Base-by-base conservation (phyloP, 1,140 invertebrate genomes). In the Leptonema lineaticorne region DNA sequence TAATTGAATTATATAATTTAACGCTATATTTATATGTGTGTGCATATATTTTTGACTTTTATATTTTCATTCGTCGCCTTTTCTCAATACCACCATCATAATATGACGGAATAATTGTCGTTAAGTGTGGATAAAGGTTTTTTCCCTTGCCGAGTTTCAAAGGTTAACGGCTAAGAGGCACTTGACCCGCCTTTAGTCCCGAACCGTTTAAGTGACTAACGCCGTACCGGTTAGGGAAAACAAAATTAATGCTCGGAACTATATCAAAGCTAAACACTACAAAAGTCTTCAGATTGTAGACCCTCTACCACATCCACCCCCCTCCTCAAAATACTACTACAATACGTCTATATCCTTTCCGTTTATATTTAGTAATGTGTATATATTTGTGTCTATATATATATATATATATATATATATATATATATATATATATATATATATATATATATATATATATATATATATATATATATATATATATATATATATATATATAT, bases 101-200 rank as follows among this genome's bases (percentile, higher is more conserved):
- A 46, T 64, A 64, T 50, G 50, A 64, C 14, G 18, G 45, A 45
- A 24, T 67, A 67, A 70, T 70, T 70, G 69, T 67, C 58, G 63
- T 53, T 50, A 60, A 70, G 57, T 66, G 62, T 64, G 37, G 62
- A 50, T 64, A 50, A 46, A 50, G 62, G 26, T 48, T 64, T 64
- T 64, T 67, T 24, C 63, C 62, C 53, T 50, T 20, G 8, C 9
- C 24, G 11, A 4, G 37, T 46, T 64, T 64, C 57, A 46, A 56
- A 67, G 69, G 69, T 70, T 70, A 70, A 67, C 63, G 64, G 65
- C 60, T 62, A 62, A 67, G 63, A 56, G 63, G 63, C 58, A 62
- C 69, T 70, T 67, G 69, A 70, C 64, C 67, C 67, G 41, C 48
- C 63, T 58, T 62, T 37, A 18, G 41, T 26, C 18, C 45, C 45